Evolutionary conservation across 35 echinoderm and acorn worm genomes (phyloP).

Genomic region (Acanthaster planci): DNA sequence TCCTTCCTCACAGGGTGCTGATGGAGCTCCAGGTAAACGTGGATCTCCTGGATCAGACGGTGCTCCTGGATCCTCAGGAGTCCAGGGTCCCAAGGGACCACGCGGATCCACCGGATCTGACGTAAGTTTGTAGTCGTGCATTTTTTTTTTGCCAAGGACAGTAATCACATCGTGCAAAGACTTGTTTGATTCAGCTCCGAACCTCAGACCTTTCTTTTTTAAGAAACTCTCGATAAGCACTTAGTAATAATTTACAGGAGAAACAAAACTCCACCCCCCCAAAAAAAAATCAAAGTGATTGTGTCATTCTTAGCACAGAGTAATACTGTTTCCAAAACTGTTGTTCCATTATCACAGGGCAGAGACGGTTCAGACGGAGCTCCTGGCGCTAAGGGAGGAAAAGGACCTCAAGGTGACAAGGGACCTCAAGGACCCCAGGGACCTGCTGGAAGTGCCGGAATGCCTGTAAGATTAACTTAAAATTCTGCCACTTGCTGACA

Average conservation of each 20-base stretch:
- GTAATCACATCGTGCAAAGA: not conserved
- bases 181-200: not conserved
- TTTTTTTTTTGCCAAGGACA: no score
- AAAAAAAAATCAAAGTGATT: no score
- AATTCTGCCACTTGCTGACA: no score
- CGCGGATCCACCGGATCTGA: conserved; percentile 1
- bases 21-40: conserved; percentile 28
- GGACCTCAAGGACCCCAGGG: conserved; percentile 16
- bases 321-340: no score
- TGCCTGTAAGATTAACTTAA: conserved; percentile 1
- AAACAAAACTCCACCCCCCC: no score
- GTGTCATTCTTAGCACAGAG: no score
- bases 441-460: conserved; percentile 24
- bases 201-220: no score
- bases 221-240: no score
- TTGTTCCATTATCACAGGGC: not conserved
- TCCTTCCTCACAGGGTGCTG: not conserved
- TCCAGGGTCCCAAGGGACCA: conserved; percentile 19
- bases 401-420: not conserved
- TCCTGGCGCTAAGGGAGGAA: not conserved
- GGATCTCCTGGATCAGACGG: conserved; percentile 14
- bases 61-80: not conserved
- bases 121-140: not conserved
- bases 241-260: no score
- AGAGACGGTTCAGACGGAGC: not conserved